Percentiles rank a stretch among this genome's conserved stretches.
Evolutionary conservation across 1,140 invertebrate genomes (phyloP).

Genomic region (Sycobia sp.): DNA sequence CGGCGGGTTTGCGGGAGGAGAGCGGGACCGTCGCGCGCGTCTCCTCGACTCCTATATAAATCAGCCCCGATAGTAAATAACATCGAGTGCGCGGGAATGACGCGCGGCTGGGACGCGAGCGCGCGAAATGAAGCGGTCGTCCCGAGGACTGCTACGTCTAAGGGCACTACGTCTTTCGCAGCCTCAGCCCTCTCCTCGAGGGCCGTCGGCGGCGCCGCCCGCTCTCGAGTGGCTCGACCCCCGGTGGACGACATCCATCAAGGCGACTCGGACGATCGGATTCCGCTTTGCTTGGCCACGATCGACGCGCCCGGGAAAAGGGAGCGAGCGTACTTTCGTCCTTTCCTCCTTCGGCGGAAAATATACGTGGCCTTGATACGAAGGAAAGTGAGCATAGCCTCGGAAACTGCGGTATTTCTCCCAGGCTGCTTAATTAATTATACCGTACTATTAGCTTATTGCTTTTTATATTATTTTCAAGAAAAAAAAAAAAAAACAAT

Average conservation of each 20-base stretch:
- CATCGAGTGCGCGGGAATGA: constrained; percentile 49
- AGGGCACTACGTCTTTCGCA: constrained; percentile 49
- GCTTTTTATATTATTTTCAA: no score
- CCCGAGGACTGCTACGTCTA: constrained; percentile 45
- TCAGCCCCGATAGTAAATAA: constrained; percentile 60
- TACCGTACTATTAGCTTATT: no score
- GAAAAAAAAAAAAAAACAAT: no score
- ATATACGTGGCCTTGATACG: no score
- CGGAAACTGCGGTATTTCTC: no score
- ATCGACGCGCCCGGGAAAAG: not conserved
- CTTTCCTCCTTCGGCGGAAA: no score
- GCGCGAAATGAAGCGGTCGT: constrained; percentile 53
- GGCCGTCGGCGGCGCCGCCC: not conserved
- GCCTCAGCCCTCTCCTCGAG: constrained; percentile 48
- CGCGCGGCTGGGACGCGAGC: constrained; percentile 40
- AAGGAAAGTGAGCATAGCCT: no score
- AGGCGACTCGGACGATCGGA: constrained; percentile 39
- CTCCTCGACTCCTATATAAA: constrained; percentile 52
- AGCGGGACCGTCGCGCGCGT: not conserved
- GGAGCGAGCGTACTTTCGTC: no score
- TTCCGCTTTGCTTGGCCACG: constrained; percentile 34
- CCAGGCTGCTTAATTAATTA: no score
- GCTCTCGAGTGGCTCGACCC: not conserved
- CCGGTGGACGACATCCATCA: constrained; percentile 46
- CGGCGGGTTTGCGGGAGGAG: not conserved